Evolutionary conservation across 2,888 invertebrate genomes (phyloP).

Genomic region (Ormyrus rosae): DNA sequence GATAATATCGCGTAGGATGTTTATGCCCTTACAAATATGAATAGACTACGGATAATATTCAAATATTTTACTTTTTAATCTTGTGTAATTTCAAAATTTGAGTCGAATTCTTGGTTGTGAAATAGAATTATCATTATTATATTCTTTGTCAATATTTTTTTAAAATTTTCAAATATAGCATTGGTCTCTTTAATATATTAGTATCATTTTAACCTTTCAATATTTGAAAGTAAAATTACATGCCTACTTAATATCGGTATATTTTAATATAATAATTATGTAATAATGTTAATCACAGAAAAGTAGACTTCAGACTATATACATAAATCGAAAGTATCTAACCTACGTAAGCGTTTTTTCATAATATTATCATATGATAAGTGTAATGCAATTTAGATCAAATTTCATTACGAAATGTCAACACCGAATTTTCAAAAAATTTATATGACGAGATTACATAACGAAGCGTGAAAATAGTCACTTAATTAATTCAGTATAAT

Average conservation of each 20-base stretch:
- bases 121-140: background rate
- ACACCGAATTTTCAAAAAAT: conserved; percentile 19
- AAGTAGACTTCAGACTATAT: conserved; percentile 43
- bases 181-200: no score
- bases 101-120: background rate
- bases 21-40: no score
- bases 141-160: conserved; percentile 3
- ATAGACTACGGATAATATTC: no score
- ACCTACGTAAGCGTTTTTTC: conserved; percentile 39
- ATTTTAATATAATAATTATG: conserved; percentile 16
- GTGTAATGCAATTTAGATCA: conserved; percentile 14
- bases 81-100: background rate
- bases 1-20: no score
- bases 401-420: conserved; percentile 19
- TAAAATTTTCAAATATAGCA: background rate
- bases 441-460: background rate
- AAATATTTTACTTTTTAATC: no score
- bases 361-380: conserved; percentile 7
- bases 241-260: background rate
- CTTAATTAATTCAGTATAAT: conserved; percentile 7
- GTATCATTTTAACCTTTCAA: background rate
- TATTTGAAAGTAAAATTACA: background rate
- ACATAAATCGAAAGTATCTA: conserved; percentile 41
- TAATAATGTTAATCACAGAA: conserved; percentile 53
- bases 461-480: conserved; percentile 27